phyloP scores from a whole-genome alignment of 2,113 vertebrate species.

The Gracilinanus agilis region DNA sequence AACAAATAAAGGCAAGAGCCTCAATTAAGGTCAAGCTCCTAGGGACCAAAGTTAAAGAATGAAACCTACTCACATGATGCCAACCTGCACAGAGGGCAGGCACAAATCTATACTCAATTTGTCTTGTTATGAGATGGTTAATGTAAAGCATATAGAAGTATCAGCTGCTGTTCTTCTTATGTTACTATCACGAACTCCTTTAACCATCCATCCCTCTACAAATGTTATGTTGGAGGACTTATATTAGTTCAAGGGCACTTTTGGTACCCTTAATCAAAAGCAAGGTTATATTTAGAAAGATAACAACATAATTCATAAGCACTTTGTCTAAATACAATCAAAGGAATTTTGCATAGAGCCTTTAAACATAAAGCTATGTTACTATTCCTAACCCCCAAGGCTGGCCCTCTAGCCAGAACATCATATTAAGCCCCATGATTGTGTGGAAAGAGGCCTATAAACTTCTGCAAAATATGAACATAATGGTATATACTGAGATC shows the following conservation, averaged over 20 bases:
- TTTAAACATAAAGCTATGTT: constrained; percentile 39
- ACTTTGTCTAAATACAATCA: constrained; percentile 18
- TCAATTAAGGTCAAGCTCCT: background rate
- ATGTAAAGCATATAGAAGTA: background rate
- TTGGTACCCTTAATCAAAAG: constrained; percentile 16
- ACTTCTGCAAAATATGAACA: constrained; percentile 21
- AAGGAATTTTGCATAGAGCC: constrained; percentile 19
- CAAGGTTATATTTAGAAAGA: constrained; percentile 34
- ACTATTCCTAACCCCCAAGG: background rate
- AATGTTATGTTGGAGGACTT: background rate
- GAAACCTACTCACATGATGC: constrained; percentile 28
- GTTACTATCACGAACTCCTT: constrained; percentile 29
- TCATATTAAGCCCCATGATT: background rate
- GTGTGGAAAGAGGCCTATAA: constrained; percentile 13
- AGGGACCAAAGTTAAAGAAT: constrained; percentile 6
- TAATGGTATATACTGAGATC: background rate
- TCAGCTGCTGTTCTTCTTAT: constrained; percentile 18
- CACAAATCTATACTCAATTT: constrained; percentile 5
- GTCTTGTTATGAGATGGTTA: constrained; percentile 6
- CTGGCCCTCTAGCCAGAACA: background rate
- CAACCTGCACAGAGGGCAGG: constrained; percentile 13
- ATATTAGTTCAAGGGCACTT: constrained; percentile 19
- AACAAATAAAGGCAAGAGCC: constrained; percentile 4
- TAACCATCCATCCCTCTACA: background rate
- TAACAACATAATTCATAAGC: constrained; percentile 24